phyloP scores from a whole-genome alignment of 2,113 vertebrate genomes.

The Circaetus gallicus region DNA sequence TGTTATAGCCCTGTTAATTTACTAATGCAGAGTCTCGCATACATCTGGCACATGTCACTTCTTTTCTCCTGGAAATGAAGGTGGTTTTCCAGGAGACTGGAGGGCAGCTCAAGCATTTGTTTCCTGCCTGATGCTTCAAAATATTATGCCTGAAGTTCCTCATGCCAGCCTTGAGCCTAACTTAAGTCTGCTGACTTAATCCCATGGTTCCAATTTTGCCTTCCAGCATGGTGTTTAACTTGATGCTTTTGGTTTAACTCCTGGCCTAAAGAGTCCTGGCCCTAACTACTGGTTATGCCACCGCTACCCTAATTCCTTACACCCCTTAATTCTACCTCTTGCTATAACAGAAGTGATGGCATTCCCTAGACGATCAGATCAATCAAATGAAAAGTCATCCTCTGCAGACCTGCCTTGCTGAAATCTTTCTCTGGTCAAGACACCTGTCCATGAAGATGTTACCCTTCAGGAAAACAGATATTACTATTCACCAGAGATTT shows the following conservation, averaged over 20 bases:
- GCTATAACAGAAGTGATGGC: background rate
- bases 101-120: slow-evolving; percentile 48
- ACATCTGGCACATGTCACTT: slow-evolving; percentile 65
- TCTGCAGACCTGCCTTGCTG: background rate
- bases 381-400: background rate
- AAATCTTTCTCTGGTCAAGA: background rate
- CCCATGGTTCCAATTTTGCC: background rate
- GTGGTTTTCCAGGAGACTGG: slow-evolving; percentile 46
- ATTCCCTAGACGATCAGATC: background rate
- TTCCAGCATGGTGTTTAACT: background rate
- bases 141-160: background rate
- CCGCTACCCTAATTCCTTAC: background rate
- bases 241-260: background rate
- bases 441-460: background rate
- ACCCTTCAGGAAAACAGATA: background rate
- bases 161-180: background rate
- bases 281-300: background rate
- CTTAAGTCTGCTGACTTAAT: background rate
- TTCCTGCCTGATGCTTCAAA: slow-evolving; percentile 42
- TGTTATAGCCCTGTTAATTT: slow-evolving; percentile 63
- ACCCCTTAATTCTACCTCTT: background rate
- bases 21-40: slow-evolving; percentile 52
- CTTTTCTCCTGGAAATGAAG: slow-evolving; percentile 50
- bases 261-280: background rate
- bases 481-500: background rate